Evolutionary conservation across 1,140 invertebrate genomes (phyloP).

Genomic region (Paracyclopina nana): DNA sequence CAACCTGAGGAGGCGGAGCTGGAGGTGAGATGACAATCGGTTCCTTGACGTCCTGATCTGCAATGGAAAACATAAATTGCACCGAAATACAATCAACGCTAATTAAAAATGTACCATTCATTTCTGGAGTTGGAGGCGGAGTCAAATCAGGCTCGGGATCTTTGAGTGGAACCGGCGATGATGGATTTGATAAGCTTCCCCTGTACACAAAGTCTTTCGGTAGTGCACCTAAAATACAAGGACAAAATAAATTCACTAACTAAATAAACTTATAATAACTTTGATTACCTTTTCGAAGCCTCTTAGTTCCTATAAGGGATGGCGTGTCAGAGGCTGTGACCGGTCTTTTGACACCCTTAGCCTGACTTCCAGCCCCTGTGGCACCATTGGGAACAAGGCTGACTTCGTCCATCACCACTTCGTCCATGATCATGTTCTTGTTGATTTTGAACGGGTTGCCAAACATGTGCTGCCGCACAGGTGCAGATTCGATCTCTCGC

Average conservation of each 20-base stretch:
- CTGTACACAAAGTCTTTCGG: too few species aligned
- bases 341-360: neutral
- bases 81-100: too few species aligned
- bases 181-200: too few species aligned
- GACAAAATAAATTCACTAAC: slow-evolving; percentile 11
- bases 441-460: slow-evolving; percentile 98
- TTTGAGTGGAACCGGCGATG: too few species aligned
- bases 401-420: slow-evolving; percentile 3
- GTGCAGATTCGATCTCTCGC: slow-evolving; percentile 78
- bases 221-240: neutral
- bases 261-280: slow-evolving; percentile 8
- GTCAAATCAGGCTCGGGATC: too few species aligned
- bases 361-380: slow-evolving; percentile 22
- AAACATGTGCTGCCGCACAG: slow-evolving; percentile 94
- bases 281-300: slow-evolving; percentile 9
- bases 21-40: too few species aligned
- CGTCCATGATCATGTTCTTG: slow-evolving; percentile 32
- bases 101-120: too few species aligned
- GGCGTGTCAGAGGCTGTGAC: neutral
- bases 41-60: too few species aligned
- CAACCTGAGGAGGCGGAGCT: too few species aligned
- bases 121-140: too few species aligned
- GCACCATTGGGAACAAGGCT: neutral
- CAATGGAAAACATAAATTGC: too few species aligned
- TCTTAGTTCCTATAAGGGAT: slow-evolving; percentile 8